These are phyloP conservation scores for Drosophila prosaltans DNA, from an alignment of 1,140 invertebrate species.

Conservation along the genomic window DNA sequence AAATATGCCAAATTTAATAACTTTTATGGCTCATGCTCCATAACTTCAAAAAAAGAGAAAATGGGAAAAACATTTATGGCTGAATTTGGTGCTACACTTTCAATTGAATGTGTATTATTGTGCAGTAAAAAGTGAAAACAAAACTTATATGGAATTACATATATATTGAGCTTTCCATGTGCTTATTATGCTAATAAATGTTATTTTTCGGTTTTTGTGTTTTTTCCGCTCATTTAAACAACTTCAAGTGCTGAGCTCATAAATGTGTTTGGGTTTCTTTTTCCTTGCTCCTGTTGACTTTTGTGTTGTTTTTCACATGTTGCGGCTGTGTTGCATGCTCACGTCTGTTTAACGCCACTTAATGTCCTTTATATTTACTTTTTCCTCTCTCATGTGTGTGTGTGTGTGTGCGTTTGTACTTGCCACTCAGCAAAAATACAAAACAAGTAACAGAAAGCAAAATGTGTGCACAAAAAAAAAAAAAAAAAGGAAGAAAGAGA, in stretches of 20 bases:
- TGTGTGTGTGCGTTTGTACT: conserved; percentile 44
- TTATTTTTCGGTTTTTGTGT: conserved; percentile 18
- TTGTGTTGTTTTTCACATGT: conserved; percentile 30
- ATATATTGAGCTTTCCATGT: conserved; percentile 22
- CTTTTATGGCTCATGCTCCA: too few species aligned
- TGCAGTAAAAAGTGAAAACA: not conserved
- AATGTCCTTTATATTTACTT: conserved; percentile 79
- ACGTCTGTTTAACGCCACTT: conserved; percentile 74
- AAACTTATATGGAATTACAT: not conserved
- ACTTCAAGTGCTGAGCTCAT: conserved; percentile 23
- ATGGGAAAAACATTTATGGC: too few species aligned
- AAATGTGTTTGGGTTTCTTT: conserved; percentile 15
- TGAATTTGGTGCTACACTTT: not conserved
- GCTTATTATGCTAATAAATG: conserved; percentile 58
- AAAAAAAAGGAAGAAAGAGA: conserved; percentile 29
- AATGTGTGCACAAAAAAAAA: conserved; percentile 30
- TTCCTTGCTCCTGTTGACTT: conserved; percentile 20
- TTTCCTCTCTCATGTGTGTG: conserved; percentile 21
- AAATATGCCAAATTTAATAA: too few species aligned
- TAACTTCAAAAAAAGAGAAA: too few species aligned
- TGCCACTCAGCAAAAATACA: conserved; percentile 37
- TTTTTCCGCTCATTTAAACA: conserved; percentile 40
- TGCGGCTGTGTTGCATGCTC: conserved; percentile 57
- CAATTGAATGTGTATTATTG: not conserved
- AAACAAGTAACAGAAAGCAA: conserved; percentile 9